Conservation (phyloP, 2,113 vertebrate species). For the Corythornis madagascariensis region DNA sequence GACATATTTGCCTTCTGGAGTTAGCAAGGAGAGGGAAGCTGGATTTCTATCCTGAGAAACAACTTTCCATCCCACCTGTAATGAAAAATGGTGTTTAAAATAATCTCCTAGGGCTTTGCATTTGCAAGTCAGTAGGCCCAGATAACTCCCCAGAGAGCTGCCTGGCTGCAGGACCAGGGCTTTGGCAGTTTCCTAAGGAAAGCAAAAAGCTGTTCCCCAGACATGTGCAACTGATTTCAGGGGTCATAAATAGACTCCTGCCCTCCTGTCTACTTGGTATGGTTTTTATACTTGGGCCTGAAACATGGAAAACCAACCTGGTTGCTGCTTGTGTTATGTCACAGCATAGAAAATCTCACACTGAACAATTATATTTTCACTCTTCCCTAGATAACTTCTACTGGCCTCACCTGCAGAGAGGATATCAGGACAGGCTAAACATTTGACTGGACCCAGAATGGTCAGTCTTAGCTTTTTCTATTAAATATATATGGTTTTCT, state of each 20-base stretch:
- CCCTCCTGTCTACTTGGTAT: background rate
- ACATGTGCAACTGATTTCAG: background rate
- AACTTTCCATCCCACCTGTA: background rate
- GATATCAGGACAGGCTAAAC: background rate
- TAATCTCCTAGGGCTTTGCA: background rate
- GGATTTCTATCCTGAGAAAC: background rate
- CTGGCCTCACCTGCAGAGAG: background rate
- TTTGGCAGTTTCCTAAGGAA: background rate
- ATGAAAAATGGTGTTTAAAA: background rate
- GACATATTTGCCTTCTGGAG: background rate
- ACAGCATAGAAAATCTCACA: background rate
- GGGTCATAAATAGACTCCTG: background rate
- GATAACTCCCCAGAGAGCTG: background rate
- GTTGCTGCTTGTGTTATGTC: background rate
- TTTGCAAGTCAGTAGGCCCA: background rate
- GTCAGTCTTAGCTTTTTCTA: background rate
- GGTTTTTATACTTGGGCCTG: background rate
- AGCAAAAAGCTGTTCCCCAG: background rate
- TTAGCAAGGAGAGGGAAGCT: background rate
- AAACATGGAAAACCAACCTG: background rate
- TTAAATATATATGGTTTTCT: background rate
- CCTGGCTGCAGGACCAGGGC: background rate
- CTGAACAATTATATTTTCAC: background rate
- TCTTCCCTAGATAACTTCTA: background rate
- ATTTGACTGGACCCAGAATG: background rate